Evolutionary conservation across 2,113 vertebrate genomes (phyloP).

Genomic region (Callorhinus ursinus): DNA sequence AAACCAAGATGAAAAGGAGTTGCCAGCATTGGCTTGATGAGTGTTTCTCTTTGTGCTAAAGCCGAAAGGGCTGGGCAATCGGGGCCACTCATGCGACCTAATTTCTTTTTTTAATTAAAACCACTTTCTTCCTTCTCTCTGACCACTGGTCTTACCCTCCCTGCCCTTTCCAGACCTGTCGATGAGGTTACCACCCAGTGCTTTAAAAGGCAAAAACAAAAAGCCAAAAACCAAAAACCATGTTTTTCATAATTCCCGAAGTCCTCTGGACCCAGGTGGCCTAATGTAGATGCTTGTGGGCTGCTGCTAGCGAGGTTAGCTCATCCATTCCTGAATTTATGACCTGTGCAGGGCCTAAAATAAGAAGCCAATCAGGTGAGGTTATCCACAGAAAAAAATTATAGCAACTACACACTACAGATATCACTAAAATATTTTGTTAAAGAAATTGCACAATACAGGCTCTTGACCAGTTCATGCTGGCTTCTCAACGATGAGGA

Average conservation of each 20-base stretch:
- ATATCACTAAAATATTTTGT: background rate
- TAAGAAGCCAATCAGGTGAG: background rate
- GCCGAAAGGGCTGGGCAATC: too few species aligned
- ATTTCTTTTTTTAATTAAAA: background rate
- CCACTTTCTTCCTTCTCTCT: background rate
- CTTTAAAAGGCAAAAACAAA: background rate
- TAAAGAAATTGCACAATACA: background rate
- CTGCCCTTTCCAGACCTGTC: background rate
- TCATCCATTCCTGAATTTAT: background rate
- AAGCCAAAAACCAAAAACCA: background rate
- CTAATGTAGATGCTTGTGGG: background rate
- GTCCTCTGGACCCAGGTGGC: background rate
- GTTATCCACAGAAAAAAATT: background rate
- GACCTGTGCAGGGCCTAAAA: background rate
- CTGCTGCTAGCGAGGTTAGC: background rate
- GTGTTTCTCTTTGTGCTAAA: background rate
- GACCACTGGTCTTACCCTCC: background rate
- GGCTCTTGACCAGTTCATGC: background rate
- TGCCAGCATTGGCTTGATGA: background rate
- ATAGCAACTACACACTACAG: background rate
- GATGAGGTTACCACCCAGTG: background rate
- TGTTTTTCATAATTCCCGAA: background rate
- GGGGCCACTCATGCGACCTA: background rate
- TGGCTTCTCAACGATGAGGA: background rate
- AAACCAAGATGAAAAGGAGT: background rate